Evolutionary conservation across 2,888 invertebrate species (phyloP).

Genomic region (Seladonia tumulorum): DNA sequence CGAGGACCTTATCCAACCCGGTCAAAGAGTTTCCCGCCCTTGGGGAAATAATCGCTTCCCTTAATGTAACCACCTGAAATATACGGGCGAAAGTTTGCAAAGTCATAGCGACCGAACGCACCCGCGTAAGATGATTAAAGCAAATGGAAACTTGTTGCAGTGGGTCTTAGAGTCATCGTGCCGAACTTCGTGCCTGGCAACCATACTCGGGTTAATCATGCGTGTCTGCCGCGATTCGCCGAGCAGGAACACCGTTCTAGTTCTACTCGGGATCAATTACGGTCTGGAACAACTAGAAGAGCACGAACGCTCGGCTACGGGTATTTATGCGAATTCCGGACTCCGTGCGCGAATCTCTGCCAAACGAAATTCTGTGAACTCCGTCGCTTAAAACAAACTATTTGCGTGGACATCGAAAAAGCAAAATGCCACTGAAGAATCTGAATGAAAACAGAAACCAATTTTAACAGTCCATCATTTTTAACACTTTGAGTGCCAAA

Average conservation of each 20-base stretch:
- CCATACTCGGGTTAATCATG: conserved; percentile 41
- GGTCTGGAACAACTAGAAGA: not conserved
- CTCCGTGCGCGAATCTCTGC: not conserved
- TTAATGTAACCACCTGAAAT: conserved; percentile 57
- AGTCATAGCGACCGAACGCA: conserved; percentile 57
- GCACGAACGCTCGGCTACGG: not conserved
- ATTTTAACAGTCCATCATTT: too few species aligned
- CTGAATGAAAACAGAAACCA: too few species aligned
- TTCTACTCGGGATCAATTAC: conserved; percentile 28
- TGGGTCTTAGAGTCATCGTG: conserved; percentile 58
- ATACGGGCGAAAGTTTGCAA: conserved; percentile 60
- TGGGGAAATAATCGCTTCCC: conserved; percentile 62
- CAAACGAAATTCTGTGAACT: not conserved
- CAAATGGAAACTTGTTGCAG: conserved; percentile 71
- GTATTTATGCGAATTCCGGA: not conserved
- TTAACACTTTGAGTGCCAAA: too few species aligned
- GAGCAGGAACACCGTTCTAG: conserved; percentile 37
- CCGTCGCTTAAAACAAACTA: not conserved
- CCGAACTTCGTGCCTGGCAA: conserved; percentile 48
- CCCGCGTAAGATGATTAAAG: conserved; percentile 67
- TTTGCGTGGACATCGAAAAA: not conserved
- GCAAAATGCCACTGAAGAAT: too few species aligned
- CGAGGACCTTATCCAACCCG: conserved; percentile 5
- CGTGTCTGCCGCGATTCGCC: conserved; percentile 40
- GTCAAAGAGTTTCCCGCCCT: conserved; percentile 32